A percentile compares a stretch with the other conserved stretches of the same genome.
These are phyloP conservation scores for Philhelius pedissequus DNA, from an alignment of 2,888 invertebrate species.

Conservation along the genomic window DNA sequence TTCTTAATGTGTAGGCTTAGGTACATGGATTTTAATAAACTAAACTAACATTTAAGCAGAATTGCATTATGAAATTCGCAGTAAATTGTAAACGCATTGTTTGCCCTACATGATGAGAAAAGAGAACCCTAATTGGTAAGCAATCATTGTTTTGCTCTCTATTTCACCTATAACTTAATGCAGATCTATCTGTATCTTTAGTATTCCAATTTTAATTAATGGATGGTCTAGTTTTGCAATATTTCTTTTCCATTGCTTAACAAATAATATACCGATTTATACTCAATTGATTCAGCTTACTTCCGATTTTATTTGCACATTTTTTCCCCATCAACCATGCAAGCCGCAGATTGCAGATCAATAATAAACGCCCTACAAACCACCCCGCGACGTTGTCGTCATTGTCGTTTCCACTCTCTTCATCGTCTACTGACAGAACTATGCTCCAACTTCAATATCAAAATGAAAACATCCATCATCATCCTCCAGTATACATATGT, in stretches of 20 bases:
- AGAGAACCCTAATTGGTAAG: no score
- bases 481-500: no score
- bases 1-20: no score
- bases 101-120: no score
- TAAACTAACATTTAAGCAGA: no score
- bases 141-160: no score
- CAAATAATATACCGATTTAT: conserved; percentile 26
- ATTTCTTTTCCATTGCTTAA: conserved; percentile 27
- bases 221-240: conserved; percentile 12
- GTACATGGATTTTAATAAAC: no score
- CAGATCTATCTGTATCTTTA: no score
- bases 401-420: background rate
- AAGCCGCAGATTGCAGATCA: conserved; percentile 26
- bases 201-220: conserved; percentile 18
- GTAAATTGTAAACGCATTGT: no score
- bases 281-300: conserved; percentile 21
- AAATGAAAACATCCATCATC: conserved; percentile 35
- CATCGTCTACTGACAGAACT: background rate
- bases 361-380: conserved; percentile 19
- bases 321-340: background rate
- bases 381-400: background rate
- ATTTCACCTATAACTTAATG: no score
- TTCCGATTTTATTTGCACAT: conserved; percentile 20
- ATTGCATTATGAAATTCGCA: no score
- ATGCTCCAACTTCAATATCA: conserved; percentile 23